Conservation (phyloP, 2,113 vertebrate species). For the Sorex araneus region DNA sequence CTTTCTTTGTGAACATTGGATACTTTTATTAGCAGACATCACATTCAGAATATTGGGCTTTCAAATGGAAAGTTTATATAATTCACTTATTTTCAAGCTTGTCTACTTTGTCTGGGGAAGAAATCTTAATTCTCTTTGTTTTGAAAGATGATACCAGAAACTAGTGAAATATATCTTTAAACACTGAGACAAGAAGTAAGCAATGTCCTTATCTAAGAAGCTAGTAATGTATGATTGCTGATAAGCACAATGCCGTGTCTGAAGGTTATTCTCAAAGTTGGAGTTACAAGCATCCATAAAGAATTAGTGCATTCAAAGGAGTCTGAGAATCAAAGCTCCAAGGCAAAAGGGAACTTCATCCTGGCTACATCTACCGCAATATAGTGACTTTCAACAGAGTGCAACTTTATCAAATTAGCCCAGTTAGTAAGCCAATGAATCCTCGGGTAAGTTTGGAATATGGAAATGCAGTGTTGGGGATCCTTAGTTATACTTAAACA, state of each 20-base stretch:
- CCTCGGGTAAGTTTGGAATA: fast-evolving
- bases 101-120: not conserved
- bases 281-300: not conserved
- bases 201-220: slow-evolving; percentile 63
- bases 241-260: slow-evolving; percentile 55
- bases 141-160: slow-evolving; percentile 62
- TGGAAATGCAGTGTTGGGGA: too few relatives aligned
- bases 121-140: slow-evolving; percentile 61
- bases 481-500: not conserved
- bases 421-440: not conserved
- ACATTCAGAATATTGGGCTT: slow-evolving; percentile 37
- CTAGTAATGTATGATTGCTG: not conserved
- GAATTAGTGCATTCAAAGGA: slow-evolving; percentile 10
- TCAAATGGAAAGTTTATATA: slow-evolving; percentile 39
- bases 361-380: not conserved
- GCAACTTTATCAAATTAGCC: not conserved
- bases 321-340: not conserved
- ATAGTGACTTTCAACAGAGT: not conserved
- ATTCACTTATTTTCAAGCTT: slow-evolving; percentile 59
- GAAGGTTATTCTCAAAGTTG: slow-evolving; percentile 72
- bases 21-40: slow-evolving; percentile 30
- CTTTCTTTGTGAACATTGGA: slow-evolving; percentile 35
- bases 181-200: slow-evolving; percentile 44
- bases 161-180: slow-evolving; percentile 48
- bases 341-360: not conserved